Conservation (phyloP, 2,888 invertebrate species). For the Schrankia costaestrigalis region DNA sequence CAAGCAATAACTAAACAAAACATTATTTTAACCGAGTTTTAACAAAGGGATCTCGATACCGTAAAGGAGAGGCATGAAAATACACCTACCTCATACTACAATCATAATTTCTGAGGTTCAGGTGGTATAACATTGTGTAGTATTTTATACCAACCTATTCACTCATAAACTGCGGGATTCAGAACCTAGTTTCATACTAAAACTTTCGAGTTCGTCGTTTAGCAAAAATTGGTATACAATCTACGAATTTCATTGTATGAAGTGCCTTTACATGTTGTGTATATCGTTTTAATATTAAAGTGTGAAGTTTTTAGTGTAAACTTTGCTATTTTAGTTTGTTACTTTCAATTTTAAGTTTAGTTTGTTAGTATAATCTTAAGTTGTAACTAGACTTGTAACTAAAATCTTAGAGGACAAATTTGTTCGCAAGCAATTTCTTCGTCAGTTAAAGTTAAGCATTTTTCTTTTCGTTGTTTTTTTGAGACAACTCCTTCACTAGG, state of each 20-base stretch:
- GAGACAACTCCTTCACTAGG: no score
- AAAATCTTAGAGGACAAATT: no score
- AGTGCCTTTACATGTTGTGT: slow-evolving; percentile 15
- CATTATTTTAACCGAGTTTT: slow-evolving; percentile 9
- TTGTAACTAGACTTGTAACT: no score
- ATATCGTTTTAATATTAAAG: no score
- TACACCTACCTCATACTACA: slow-evolving; percentile 24
- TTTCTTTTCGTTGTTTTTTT: no score
- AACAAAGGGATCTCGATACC: slow-evolving; percentile 18
- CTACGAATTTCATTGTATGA: slow-evolving; percentile 19
- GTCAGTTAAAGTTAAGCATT: no score
- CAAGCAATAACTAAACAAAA: slow-evolving; percentile 11
- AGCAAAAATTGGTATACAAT: slow-evolving; percentile 37
- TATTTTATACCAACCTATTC: slow-evolving; percentile 35
- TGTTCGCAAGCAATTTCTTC: no score
- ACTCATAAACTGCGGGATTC: slow-evolving; percentile 46
- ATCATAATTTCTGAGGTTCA: slow-evolving; percentile 38
- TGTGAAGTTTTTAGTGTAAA: slow-evolving; percentile 17
- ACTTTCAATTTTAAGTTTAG: slow-evolving; percentile 14
- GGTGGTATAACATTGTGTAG: slow-evolving; percentile 31
- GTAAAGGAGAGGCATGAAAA: slow-evolving; percentile 22
- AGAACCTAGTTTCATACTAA: slow-evolving; percentile 33
- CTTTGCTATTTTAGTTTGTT: slow-evolving; percentile 16
- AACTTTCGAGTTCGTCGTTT: slow-evolving; percentile 36
- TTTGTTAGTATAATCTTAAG: no score